These are phyloP conservation scores for Sycophaga agraensis DNA, from an alignment of 1,140 invertebrate genomes.

Conservation along the genomic window DNA sequence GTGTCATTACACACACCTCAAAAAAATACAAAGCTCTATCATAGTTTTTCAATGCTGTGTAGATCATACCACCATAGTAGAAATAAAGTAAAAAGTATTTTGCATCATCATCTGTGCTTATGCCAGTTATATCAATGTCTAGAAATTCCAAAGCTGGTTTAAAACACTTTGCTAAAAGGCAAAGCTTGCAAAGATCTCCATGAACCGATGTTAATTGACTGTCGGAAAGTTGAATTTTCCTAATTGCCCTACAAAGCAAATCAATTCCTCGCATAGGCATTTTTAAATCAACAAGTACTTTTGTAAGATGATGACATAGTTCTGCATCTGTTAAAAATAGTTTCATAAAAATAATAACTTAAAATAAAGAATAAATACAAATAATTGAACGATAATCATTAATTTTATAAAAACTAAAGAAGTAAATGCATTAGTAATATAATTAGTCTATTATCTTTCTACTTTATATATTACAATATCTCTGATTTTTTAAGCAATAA, in stretches of 20 bases:
- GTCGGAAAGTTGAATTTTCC: conserved; percentile 83
- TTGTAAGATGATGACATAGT: conserved; percentile 81
- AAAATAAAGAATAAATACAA: neutral
- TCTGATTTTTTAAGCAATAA: too few relatives aligned
- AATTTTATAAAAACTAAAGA: too few relatives aligned
- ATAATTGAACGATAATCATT: too few relatives aligned
- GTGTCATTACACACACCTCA: conserved; percentile 91
- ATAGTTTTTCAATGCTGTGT: conserved; percentile 89
- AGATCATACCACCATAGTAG: conserved; percentile 98
- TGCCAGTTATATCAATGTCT: conserved; percentile 88
- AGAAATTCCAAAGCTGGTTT: conserved; percentile 88
- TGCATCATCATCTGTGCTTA: conserved; percentile 83
- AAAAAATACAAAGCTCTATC: conserved; percentile 92
- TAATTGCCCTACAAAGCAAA: conserved; percentile 80
- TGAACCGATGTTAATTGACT: conserved; percentile 92
- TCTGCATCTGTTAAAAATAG: conserved; percentile 72
- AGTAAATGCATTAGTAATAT: too few relatives aligned
- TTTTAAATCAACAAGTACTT: conserved; percentile 74
- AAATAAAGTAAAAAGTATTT: conserved; percentile 94
- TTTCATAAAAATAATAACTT: neutral
- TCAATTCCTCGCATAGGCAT: conserved; percentile 82
- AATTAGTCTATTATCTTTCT: too few relatives aligned
- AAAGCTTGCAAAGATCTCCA: conserved; percentile 89
- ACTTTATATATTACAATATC: too few relatives aligned
- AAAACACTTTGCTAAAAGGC: conserved; percentile 87